phyloP scores from a whole-genome alignment of 2,888 invertebrate species.

The Aelia acuminata region DNA sequence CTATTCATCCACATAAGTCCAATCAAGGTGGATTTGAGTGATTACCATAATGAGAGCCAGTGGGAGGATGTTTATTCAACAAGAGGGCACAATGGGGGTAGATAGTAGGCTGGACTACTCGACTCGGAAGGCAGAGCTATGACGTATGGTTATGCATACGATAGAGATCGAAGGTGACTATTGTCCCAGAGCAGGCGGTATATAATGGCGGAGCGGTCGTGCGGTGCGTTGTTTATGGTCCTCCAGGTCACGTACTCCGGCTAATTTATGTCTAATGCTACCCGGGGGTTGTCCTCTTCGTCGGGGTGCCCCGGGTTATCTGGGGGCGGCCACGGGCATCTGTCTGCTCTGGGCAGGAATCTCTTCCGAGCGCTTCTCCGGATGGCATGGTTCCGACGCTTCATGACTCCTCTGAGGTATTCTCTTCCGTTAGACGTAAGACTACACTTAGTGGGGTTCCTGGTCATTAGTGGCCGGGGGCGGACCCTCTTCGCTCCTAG shows the following conservation, averaged over 20 bases:
- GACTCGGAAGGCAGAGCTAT: slow-evolving; percentile 23
- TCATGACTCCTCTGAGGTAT: too few relatives aligned
- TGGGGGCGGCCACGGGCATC: neutral
- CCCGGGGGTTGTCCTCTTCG: neutral
- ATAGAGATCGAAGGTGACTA: slow-evolving; percentile 56
- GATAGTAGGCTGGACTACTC: neutral
- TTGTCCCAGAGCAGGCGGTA: slow-evolving; percentile 41
- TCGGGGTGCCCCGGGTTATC: slow-evolving; percentile 10
- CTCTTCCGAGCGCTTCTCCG: neutral
- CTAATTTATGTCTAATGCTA: slow-evolving; percentile 43
- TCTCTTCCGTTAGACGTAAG: too few relatives aligned
- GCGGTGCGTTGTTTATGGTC: slow-evolving; percentile 54
- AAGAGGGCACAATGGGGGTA: neutral
- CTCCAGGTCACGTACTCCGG: slow-evolving; percentile 19
- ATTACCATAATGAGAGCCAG: slow-evolving; percentile 1
- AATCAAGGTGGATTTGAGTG: neutral
- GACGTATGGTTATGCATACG: slow-evolving; percentile 60
- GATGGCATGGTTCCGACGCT: neutral
- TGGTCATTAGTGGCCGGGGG: too few relatives aligned
- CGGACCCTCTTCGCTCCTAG: too few relatives aligned
- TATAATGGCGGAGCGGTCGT: slow-evolving; percentile 48
- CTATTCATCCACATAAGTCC: neutral
- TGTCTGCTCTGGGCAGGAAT: neutral
- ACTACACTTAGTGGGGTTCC: too few relatives aligned
- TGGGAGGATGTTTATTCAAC: neutral